Evolutionary conservation across 1,140 invertebrate genomes (phyloP).

Genomic region (Zaprionus capensis): DNA sequence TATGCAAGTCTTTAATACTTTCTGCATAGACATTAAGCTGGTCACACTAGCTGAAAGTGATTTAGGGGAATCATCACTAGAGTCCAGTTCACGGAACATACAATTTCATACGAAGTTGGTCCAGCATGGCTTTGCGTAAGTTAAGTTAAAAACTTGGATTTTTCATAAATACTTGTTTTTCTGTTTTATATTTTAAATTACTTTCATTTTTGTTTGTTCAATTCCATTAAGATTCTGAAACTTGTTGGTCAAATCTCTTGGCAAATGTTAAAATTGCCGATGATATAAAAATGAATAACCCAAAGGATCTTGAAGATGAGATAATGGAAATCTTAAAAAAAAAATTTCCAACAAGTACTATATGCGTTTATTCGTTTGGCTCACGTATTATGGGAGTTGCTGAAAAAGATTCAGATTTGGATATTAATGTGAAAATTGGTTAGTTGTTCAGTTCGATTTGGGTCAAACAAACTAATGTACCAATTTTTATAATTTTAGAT

Average conservation of each 20-base stretch:
- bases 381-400: slow-evolving; percentile 43
- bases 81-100: not conserved
- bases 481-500: not conserved
- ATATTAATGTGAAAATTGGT: slow-evolving; percentile 28
- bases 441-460: not conserved
- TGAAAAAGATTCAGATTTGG: slow-evolving; percentile 27
- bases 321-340: not conserved
- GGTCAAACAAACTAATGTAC: not conserved
- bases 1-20: not conserved
- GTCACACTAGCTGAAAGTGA: not conserved
- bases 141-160: not conserved
- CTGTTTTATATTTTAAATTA: not conserved
- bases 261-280: not conserved
- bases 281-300: not conserved
- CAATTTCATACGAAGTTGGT: not conserved
- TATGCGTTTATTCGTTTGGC: slow-evolving; percentile 23
- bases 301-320: not conserved
- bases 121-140: not conserved
- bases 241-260: not conserved
- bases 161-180: too few species aligned
- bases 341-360: not conserved
- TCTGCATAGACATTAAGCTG: not conserved
- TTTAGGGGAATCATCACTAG: not conserved
- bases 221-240: not conserved
- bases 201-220: not conserved